Evolutionary conservation across 2,113 vertebrate species (phyloP).

Genomic region (Clarias magur): DNA sequence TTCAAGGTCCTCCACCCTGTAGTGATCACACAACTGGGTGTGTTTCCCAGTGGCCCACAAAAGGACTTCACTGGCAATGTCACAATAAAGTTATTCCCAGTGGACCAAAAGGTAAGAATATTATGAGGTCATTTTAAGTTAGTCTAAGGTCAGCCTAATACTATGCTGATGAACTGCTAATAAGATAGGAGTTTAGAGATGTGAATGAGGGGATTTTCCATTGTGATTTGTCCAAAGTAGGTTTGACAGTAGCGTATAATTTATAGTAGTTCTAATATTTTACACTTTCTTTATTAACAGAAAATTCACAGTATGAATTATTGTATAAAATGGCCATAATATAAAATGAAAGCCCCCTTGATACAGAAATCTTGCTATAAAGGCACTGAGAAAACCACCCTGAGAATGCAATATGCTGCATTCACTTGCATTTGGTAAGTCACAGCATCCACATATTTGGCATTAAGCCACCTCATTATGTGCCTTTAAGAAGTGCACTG

Average conservation of each 20-base stretch:
- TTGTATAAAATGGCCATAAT: too few relatives aligned
- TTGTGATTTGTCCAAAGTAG: neutral
- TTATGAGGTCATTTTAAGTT: neutral
- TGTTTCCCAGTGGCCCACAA: slow-evolving; percentile 77
- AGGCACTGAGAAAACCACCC: too few relatives aligned
- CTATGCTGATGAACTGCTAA: neutral
- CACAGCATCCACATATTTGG: too few relatives aligned
- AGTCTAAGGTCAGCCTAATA: neutral
- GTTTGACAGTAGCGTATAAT: neutral
- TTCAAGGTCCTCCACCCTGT: slow-evolving; percentile 94
- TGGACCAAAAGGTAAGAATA: slow-evolving; percentile 88
- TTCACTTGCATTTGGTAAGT: too few relatives aligned
- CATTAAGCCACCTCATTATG: too few relatives aligned
- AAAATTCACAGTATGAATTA: too few relatives aligned
- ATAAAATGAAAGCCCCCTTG: too few relatives aligned
- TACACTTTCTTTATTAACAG: too few relatives aligned
- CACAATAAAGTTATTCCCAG: slow-evolving; percentile 90
- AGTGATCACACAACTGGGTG: slow-evolving; percentile 90
- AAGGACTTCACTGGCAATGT: slow-evolving; percentile 84
- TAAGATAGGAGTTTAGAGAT: neutral
- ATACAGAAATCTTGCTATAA: too few relatives aligned
- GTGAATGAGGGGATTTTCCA: neutral
- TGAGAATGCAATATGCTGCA: too few relatives aligned
- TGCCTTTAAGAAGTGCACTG: too few relatives aligned
- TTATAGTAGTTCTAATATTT: neutral